These are phyloP conservation scores for Crossocerus cetratus DNA, from an alignment of 2,888 invertebrate genomes.

Conservation along the genomic window DNA sequence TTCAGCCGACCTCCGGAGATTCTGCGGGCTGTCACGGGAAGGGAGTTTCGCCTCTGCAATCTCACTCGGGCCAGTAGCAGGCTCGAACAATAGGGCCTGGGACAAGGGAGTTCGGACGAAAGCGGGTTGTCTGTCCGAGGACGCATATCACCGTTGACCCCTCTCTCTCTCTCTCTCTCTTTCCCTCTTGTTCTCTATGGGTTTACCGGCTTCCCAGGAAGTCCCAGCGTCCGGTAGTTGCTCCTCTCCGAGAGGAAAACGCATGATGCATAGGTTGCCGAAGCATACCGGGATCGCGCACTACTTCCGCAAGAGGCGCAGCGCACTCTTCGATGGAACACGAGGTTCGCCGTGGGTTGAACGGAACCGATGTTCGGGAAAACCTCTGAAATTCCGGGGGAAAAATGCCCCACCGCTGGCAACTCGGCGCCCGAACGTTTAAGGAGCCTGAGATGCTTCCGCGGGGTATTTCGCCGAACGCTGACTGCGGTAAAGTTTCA, in stretches of 20 bases:
- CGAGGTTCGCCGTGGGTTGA: too few relatives aligned
- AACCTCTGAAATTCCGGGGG: too few relatives aligned
- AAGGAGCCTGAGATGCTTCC: too few relatives aligned
- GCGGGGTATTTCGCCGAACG: too few relatives aligned
- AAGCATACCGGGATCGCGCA: not conserved
- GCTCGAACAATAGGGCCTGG: not conserved
- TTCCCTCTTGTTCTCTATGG: not conserved
- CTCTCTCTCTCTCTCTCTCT: not conserved
- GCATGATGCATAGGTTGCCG: not conserved
- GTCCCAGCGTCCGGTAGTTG: constrained; percentile 4
- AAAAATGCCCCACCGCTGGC: too few relatives aligned
- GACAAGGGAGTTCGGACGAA: constrained; percentile 7
- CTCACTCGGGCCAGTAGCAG: not conserved
- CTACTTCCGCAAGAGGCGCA: too few relatives aligned
- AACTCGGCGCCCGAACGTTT: too few relatives aligned
- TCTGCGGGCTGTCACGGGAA: constrained; percentile 28
- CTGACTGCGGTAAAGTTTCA: too few relatives aligned
- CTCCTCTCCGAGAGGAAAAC: not conserved
- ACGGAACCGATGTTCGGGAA: too few relatives aligned
- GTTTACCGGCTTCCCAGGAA: constrained; percentile 21
- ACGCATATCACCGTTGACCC: constrained; percentile 36
- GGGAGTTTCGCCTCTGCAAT: constrained; percentile 10
- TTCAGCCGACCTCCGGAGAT: not conserved
- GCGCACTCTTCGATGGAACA: too few relatives aligned
- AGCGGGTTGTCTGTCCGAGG: constrained; percentile 39